Percentiles rank a stretch among this genome's conserved stretches.
Conservation (phyloP, 2,113 vertebrate species). For the Accipiter virgatus region DNA sequence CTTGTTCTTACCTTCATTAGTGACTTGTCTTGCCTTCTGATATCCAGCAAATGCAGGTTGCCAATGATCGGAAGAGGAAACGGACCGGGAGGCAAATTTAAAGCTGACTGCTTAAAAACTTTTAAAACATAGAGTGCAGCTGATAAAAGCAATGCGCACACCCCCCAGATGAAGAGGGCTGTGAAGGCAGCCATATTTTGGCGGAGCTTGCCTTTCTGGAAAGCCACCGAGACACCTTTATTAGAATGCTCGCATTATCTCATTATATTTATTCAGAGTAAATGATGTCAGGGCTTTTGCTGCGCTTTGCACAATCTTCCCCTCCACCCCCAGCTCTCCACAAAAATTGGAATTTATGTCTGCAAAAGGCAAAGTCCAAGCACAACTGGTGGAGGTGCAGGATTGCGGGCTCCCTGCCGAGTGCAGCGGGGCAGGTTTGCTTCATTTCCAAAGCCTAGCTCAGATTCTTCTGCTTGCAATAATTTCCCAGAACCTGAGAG, state of each 20-base stretch:
- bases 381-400: background rate
- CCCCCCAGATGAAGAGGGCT: background rate
- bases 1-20: constrained; percentile 28
- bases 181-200: background rate
- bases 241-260: accelerated
- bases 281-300: background rate
- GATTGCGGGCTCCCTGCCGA: background rate
- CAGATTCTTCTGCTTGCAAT: background rate
- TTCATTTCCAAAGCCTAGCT: background rate
- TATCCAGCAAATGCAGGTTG: constrained; percentile 50
- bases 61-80: constrained; percentile 18
- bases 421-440: background rate
- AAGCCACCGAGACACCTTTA: background rate
- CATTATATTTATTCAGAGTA: background rate
- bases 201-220: background rate
- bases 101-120: background rate
- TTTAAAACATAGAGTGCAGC: background rate
- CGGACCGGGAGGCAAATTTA: background rate
- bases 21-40: constrained; percentile 37
- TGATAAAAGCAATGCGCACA: background rate
- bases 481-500: background rate
- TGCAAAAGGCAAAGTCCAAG: background rate
- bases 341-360: background rate
- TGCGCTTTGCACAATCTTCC: background rate
- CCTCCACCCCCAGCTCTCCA: background rate